phyloP scores from a whole-genome alignment of 2,113 vertebrate species.

The Noctilio leporinus region DNA sequence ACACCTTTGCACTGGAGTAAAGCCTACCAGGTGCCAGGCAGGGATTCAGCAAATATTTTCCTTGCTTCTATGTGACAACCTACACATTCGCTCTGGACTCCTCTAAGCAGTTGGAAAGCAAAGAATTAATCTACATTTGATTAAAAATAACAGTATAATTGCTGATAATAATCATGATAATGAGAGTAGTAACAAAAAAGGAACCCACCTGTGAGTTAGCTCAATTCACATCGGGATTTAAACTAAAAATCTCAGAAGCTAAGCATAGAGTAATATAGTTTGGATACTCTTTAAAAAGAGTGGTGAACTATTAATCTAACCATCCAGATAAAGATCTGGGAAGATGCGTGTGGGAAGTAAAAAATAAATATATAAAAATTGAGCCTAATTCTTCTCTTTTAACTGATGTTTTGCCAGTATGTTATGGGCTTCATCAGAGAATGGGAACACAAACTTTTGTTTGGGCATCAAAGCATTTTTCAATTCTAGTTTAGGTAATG shows the following conservation, averaged over 20 bases:
- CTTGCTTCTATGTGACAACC: background rate
- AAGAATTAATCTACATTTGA: conserved; percentile 58
- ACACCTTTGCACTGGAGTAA: background rate
- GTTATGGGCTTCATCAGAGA: conserved; percentile 42
- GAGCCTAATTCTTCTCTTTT: background rate
- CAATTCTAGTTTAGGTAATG: conserved; percentile 49
- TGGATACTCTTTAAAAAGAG: conserved; percentile 14
- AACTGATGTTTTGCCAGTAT: conserved; percentile 59
- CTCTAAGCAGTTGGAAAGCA: conserved; percentile 37
- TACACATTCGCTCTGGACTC: background rate
- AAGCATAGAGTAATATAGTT: background rate
- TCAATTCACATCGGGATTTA: conserved; percentile 21
- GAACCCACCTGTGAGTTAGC: conserved; percentile 59
- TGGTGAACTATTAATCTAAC: conserved; percentile 15
- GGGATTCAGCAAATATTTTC: background rate
- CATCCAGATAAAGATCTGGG: conserved; percentile 26
- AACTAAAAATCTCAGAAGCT: conserved; percentile 35
- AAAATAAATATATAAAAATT: conserved; percentile 37
- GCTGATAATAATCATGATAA: conserved; percentile 60
- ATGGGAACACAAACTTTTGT: conserved; percentile 40
- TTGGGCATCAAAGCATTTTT: conserved; percentile 61
- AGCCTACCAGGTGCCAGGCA: background rate
- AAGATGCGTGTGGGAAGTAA: conserved; percentile 12
- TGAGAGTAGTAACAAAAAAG: conserved; percentile 55
- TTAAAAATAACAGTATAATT: conserved; percentile 64